Conservation (phyloP, 37 sponge, comb jelly and placozoan genomes). For the Halisarca cf. caerulea region DNA sequence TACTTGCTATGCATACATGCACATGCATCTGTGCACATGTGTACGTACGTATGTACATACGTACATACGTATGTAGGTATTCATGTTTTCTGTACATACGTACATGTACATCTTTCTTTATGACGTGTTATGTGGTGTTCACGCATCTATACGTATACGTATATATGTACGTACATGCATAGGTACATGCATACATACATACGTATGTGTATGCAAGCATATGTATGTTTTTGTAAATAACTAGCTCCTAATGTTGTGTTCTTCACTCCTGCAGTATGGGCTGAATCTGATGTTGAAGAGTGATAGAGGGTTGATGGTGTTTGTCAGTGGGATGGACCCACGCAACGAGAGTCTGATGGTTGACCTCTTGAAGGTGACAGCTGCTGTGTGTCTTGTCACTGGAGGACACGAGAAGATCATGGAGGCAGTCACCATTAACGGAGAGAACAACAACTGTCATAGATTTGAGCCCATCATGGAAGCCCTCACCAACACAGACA, state of each 20-base stretch:
- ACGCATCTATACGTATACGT: no score
- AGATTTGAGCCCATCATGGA: slow-evolving; percentile 78
- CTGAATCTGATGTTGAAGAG: slow-evolving; percentile 88
- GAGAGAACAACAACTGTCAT: slow-evolving; percentile 59
- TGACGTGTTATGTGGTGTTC: no score
- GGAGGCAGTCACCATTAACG: slow-evolving; percentile 82
- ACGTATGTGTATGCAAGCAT: background rate
- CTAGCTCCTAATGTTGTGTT: background rate
- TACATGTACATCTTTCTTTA: no score
- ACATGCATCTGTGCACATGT: background rate
- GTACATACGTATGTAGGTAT: background rate
- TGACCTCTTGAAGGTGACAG: slow-evolving; percentile 88
- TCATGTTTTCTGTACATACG: no score
- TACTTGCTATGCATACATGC: no score
- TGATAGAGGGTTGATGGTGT: slow-evolving; percentile 82
- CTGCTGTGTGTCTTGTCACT: slow-evolving; percentile 94
- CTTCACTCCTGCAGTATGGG: slow-evolving; percentile 75
- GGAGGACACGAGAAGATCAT: slow-evolving; percentile 80
- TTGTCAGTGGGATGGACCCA: slow-evolving; percentile 90
- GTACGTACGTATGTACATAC: background rate
- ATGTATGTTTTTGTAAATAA: no score
- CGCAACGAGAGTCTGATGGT: slow-evolving; percentile 87
- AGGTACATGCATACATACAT: background rate
- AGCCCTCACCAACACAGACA: slow-evolving; percentile 74
- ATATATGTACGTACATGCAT: background rate